phyloP scores from a whole-genome alignment of 2,797 vertebrate genomes.

The Chrosomus eos region DNA sequence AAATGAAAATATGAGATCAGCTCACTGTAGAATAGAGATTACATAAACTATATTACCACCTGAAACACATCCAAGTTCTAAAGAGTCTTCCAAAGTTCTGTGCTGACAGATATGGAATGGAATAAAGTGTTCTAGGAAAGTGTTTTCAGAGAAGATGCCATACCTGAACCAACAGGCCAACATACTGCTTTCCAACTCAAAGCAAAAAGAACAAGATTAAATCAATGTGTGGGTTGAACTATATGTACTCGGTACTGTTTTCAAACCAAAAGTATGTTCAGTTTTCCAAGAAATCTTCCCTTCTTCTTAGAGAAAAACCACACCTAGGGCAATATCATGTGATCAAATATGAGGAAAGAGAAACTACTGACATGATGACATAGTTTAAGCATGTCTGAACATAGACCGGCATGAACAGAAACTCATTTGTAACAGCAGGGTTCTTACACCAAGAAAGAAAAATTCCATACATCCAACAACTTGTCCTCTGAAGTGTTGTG shows the following conservation, averaged over 20 bases:
- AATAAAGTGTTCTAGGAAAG: slow-evolving; percentile 25
- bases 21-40: background rate
- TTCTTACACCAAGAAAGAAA: background rate
- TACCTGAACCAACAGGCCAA: slow-evolving; percentile 16
- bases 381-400: slow-evolving; percentile 7
- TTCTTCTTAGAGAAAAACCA: background rate
- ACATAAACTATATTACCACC: background rate
- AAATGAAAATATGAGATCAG: background rate
- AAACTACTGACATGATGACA: background rate
- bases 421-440: background rate
- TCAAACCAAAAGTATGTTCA: background rate
- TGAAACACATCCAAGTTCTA: slow-evolving; percentile 6
- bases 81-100: background rate
- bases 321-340: background rate
- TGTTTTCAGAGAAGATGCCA: background rate
- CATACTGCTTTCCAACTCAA: background rate
- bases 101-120: slow-evolving; percentile 4
- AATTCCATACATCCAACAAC: background rate
- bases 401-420: background rate
- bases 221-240: background rate
- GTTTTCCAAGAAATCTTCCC: background rate
- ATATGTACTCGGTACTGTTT: background rate
- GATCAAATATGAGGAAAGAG: background rate
- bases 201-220: background rate
- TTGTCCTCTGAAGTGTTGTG: background rate